phyloP scores from a whole-genome alignment of 1,140 invertebrate genomes.

The Pseudomyrmex flavicornis region DNA sequence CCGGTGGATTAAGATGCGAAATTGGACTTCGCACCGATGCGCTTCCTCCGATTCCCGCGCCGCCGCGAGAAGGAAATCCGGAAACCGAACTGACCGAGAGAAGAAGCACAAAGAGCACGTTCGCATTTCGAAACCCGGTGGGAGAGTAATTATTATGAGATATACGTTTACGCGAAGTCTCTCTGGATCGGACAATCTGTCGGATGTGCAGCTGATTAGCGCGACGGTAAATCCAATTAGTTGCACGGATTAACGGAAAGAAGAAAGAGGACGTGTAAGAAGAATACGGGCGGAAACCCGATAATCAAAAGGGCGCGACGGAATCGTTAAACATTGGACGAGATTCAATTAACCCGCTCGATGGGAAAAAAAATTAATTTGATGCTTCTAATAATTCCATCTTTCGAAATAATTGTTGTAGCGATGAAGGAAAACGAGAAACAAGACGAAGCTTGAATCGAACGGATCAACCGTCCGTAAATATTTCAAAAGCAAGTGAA shows the following conservation, averaged over 20 bases:
- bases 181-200: conserved; percentile 2
- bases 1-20: conserved; percentile 76
- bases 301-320: conserved; percentile 22
- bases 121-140: neutral
- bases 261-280: conserved; percentile 5
- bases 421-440: neutral
- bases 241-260: conserved; percentile 5
- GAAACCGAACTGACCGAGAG: neutral
- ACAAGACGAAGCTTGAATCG: neutral
- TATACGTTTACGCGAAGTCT: neutral
- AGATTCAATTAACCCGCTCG: conserved; percentile 41
- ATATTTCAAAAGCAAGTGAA: neutral
- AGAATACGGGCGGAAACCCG: conserved; percentile 24
- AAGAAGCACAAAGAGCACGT: neutral
- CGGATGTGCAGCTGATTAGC: conserved; percentile 31
- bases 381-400: conserved; percentile 14
- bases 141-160: conserved; percentile 13
- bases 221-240: conserved; percentile 51
- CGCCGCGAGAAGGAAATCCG: neutral
- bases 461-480: neutral
- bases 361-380: conserved; percentile 32
- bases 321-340: conserved; percentile 22
- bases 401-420: neutral
- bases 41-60: conserved; percentile 43
- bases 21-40: conserved; percentile 72